These are phyloP conservation scores for Hydrophis major DNA, from an alignment of 2,797 vertebrate species.

Conservation along the genomic window DNA sequence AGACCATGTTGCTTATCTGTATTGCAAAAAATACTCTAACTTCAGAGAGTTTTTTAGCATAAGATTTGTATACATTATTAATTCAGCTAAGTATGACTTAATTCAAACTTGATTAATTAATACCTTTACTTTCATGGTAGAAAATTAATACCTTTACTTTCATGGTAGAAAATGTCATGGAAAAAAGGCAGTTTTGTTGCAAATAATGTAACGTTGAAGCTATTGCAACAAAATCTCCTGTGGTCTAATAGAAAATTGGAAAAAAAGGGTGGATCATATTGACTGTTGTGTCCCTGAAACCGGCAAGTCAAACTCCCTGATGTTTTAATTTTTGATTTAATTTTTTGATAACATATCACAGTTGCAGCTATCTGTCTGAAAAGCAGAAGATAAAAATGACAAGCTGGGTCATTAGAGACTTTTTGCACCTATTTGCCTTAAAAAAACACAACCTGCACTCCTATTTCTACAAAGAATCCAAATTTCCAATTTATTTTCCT, in stretches of 20 bases:
- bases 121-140: slow-evolving; percentile 3
- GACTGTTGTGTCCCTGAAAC: slow-evolving; percentile 66
- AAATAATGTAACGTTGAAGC: slow-evolving; percentile 48
- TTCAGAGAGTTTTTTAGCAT: neutral
- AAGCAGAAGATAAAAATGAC: slow-evolving; percentile 50
- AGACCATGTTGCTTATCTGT: neutral
- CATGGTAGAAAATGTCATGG: slow-evolving; percentile 8
- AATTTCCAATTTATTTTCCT: slow-evolving; percentile 36
- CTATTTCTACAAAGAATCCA: slow-evolving; percentile 39
- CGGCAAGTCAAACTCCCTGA: slow-evolving; percentile 71
- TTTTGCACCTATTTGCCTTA: slow-evolving; percentile 35
- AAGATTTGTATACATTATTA: slow-evolving; percentile 12
- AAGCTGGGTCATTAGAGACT: slow-evolving; percentile 49
- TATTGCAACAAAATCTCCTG: slow-evolving; percentile 34
- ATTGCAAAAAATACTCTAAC: neutral
- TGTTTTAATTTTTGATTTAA: slow-evolving; percentile 78
- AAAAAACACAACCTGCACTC: neutral
- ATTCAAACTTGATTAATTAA: neutral
- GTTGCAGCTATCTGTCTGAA: slow-evolving; percentile 57
- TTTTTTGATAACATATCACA: slow-evolving; percentile 70
- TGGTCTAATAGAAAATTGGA: slow-evolving; percentile 47
- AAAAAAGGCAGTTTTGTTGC: slow-evolving; percentile 23
- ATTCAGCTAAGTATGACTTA: slow-evolving; percentile 20
- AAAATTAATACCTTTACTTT: neutral
- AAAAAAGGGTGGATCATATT: slow-evolving; percentile 52